Evolutionary conservation across 2,113 vertebrate species (phyloP).

Genomic region (Daubentonia madagascariensis): DNA sequence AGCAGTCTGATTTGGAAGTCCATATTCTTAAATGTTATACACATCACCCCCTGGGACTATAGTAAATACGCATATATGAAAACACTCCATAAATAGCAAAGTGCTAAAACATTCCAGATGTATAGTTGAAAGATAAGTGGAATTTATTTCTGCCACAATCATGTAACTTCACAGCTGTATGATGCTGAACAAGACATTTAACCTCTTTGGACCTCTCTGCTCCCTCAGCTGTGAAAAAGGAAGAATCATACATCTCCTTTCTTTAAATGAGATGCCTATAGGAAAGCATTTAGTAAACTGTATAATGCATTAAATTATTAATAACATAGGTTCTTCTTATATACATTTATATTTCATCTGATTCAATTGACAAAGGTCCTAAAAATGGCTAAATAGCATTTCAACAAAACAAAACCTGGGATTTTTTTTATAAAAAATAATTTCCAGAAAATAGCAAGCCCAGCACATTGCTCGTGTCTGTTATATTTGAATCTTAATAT

Average conservation of each 20-base stretch:
- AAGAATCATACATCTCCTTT: not conserved
- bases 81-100: not conserved
- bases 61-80: not conserved
- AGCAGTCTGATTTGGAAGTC: not conserved
- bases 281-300: not conserved
- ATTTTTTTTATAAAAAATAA: not conserved
- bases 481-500: not conserved
- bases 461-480: not conserved
- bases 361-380: not conserved
- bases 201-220: not conserved
- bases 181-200: not conserved
- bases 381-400: conserved; percentile 23
- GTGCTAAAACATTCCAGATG: not conserved
- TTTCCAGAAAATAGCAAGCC: not conserved
- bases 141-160: not conserved
- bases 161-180: not conserved
- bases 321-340: not conserved
- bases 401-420: conserved; percentile 11
- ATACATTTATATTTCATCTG: not conserved
- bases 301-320: not conserved
- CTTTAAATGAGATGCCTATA: not conserved
- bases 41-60: not conserved
- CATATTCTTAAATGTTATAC: not conserved
- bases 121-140: not conserved
- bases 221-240: not conserved